These are phyloP conservation scores for Toxotes jaculatrix DNA, from an alignment of 2,113 vertebrate species.

Conservation along the genomic window DNA sequence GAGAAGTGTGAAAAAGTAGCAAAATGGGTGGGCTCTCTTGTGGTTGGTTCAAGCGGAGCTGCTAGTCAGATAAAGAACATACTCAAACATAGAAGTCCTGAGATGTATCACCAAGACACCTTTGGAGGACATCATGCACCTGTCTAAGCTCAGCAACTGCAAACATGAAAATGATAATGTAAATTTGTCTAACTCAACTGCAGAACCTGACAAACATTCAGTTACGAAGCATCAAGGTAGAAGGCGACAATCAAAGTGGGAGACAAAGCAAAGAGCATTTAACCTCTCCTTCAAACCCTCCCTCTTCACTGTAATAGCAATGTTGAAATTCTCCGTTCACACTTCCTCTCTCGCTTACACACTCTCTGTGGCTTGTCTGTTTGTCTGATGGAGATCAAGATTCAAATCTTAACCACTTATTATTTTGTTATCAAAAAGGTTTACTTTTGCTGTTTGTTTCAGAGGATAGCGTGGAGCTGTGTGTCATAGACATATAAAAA, in stretches of 20 bases:
- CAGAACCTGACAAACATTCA: neutral
- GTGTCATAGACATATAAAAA: neutral
- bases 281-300: conserved; percentile 23
- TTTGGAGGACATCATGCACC: neutral
- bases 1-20: neutral
- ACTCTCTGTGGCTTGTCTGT: neutral
- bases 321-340: conserved; percentile 50
- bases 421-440: neutral
- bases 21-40: conserved; percentile 68
- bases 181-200: neutral
- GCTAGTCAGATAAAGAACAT: conserved; percentile 30
- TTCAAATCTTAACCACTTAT: neutral
- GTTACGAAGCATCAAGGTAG: neutral
- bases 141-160: neutral
- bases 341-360: conserved; percentile 48
- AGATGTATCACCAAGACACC: conserved; percentile 28
- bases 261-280: conserved; percentile 19
- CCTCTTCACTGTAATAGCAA: conserved; percentile 35
- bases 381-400: neutral
- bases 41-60: conserved; percentile 44
- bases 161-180: neutral
- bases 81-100: neutral
- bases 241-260: neutral
- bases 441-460: neutral
- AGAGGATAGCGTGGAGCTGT: neutral